Evolutionary conservation across 2,113 vertebrate species (phyloP), one percentile per base, ranked within the genome.

Genomic region (Nansenia antarctica): DNA sequence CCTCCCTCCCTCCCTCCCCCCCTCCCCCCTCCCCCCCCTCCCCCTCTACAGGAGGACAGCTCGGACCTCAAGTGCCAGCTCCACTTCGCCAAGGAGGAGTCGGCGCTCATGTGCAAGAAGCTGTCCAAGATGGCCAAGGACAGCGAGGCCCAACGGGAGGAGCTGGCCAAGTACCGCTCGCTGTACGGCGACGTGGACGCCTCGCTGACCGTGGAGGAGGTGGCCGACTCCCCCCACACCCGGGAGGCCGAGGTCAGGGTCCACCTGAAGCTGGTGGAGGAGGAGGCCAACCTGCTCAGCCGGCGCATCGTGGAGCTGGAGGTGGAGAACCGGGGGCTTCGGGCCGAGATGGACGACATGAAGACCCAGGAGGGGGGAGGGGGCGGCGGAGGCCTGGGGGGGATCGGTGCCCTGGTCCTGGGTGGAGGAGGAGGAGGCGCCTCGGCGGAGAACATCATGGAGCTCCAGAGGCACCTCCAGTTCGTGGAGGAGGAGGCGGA

Each of bases 401-500:
- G 83, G 14, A 4, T 66, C 15, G 39, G 12, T 0, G 45, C 65
- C 0, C 87, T 20, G 45, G 69, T 87, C 3, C 59, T 78, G 0
- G 61, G 75, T 2, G 83, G 81, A 31, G 59, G 32, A 22, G 88
- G 81, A 1, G 67, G 86, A 0, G 88, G 94, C 0, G 94, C 95
- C 0, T 88, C 90, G 0, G 94, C 94, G 29, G 98, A 99, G 82
- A 96, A 93, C 1, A 77, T 95, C 82, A 94, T 88, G 0, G 98
- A 99, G 85, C 92, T 99, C 80, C 94, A 96, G 78, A 88, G 98
- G 45, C 98, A 99, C 82, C 89, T 99, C 73, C 96, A 99, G 92
- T 99, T 99, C 0, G 98, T 99, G 71, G 98, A 99, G 87, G 98
- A 99, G 91, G 98, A 99, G 87, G 97, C 98, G 0, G 98, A 99